Percentiles rank a stretch among this genome's conserved stretches.
Evolutionary conservation across 2,113 vertebrate genomes (phyloP).

Genomic region (Odobenus rosmarus): DNA sequence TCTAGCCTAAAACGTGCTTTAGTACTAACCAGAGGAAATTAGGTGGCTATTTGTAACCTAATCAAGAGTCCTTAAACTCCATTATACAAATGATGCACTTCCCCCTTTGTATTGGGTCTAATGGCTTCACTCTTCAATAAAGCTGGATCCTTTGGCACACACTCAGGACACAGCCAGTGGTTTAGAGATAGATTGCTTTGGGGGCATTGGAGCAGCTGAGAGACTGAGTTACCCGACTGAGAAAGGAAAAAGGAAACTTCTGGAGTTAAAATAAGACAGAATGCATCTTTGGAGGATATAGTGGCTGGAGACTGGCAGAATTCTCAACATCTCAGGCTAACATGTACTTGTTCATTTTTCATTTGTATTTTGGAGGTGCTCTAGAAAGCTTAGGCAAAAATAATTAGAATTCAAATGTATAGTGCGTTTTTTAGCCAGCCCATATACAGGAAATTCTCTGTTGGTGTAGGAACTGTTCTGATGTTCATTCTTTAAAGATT

Average conservation of each 20-base stretch:
- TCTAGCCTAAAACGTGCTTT: slow-evolving; percentile 32
- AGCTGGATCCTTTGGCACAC: neutral
- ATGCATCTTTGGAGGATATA: neutral
- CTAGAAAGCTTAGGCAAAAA: neutral
- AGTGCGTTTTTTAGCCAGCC: neutral
- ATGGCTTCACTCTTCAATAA: slow-evolving; percentile 16
- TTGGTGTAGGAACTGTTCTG: neutral
- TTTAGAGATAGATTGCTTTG: neutral
- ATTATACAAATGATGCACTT: neutral
- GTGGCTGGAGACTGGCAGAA: neutral
- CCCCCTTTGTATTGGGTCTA: neutral
- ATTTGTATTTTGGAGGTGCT: neutral
- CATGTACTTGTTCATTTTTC: neutral
- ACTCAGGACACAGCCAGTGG: neutral
- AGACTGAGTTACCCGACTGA: slow-evolving; percentile 4
- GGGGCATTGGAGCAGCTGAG: neutral
- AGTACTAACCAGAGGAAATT: neutral
- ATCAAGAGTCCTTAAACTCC: slow-evolving; percentile 5
- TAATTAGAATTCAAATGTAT: neutral
- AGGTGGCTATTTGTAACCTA: neutral
- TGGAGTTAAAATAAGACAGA: slow-evolving; percentile 29
- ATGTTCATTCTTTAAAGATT: neutral
- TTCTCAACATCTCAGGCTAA: neutral
- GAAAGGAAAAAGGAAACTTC: neutral
- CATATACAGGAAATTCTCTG: neutral